phyloP scores from a whole-genome alignment of 2,797 vertebrate species.

The Loriculus beryllinus region DNA sequence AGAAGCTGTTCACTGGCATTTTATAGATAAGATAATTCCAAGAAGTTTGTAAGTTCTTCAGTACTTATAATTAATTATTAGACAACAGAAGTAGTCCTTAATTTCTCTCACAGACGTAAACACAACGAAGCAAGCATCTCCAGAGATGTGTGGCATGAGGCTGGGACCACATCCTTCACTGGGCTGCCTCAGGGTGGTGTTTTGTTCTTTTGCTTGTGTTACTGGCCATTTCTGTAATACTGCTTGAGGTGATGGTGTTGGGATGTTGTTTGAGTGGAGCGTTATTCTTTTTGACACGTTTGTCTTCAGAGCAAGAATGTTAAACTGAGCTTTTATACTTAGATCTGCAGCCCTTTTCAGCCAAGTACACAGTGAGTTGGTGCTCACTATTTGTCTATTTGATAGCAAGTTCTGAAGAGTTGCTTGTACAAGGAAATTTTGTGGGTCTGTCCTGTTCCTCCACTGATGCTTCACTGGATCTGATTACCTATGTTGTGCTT shows the following conservation, averaged over 20 bases:
- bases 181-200: background rate
- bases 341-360: background rate
- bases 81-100: background rate
- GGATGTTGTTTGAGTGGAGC: background rate
- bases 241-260: background rate
- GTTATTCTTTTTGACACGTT: accelerated
- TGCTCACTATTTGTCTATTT: background rate
- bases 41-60: background rate
- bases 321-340: background rate
- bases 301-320: background rate
- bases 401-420: background rate
- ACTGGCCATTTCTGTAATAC: background rate
- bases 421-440: background rate
- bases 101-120: background rate
- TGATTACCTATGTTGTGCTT: background rate
- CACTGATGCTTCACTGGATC: background rate
- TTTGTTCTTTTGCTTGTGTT: background rate
- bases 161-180: background rate
- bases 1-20: background rate
- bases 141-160: background rate
- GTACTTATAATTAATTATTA: background rate
- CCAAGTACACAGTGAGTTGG: background rate
- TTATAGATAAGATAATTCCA: background rate
- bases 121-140: background rate
- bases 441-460: background rate